Base-by-base conservation (phyloP, 2,888 invertebrate genomes). In the Metalampra italica region DNA sequence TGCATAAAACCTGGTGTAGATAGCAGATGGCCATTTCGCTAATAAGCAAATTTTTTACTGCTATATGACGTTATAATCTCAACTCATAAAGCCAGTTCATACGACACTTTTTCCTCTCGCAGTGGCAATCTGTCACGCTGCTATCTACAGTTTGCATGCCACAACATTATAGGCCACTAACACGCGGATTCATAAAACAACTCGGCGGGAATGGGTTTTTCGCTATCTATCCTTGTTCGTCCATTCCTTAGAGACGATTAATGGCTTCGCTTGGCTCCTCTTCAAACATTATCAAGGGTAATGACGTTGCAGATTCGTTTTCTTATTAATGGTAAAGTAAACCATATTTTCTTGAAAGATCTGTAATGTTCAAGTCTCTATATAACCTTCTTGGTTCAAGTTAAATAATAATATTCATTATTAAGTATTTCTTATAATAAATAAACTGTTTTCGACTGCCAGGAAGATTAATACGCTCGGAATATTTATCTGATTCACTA, bases 101-200 rank as follows among this genome's bases (percentile, higher is more conserved):
- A 30, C 42, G 38, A 36, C 38, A 39, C 13, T 45, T 47, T 39
- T 45, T 50, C 32, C 40, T 49, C 29, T 13, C 39, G 34, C 15
- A 9, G 46, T 9, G 47, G 36, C 56, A 51, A 75, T 75, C 68
- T 60, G 66, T 71, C 69, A 68, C 68, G 64, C 62, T 59, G 67
- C 68, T 71, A 75, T 78, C 71, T 70, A 62, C 74, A 69, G 77
- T 75, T 69, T 68, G 65, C 74, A 80, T 62, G 74, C 68, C 56
- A 61, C 62, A 59, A 62, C 46, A 53, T 65, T 66, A 54, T 59
- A 43, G 50, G 22, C 22, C 52, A 46, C 39, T 43, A 8, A 32
- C 44, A 54, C 43, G 42, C 42, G 46, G 50, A 58, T 58, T 57
- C 55, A 59, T 59, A 58, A 59, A 54, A 59, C 52, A 55, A 49